Base-by-base conservation (phyloP, 2,888 invertebrate species). In the Hylaea fasciaria region DNA sequence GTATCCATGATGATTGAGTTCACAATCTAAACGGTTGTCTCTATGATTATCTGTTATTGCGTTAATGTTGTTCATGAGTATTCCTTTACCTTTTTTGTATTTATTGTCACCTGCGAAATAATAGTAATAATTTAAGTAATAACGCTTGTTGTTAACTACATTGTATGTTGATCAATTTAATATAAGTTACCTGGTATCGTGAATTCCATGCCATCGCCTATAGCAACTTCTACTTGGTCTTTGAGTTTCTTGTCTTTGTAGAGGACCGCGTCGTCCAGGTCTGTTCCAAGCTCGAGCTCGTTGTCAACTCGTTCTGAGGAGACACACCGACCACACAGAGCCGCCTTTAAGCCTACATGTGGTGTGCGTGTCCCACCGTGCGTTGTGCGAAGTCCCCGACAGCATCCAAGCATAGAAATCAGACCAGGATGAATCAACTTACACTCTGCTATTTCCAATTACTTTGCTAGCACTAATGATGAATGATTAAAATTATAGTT, bases 141-240 rank as follows among this genome's bases (percentile, higher is more conserved):
- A 14, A 13, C 16, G 16, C 35, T 11, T 40, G 28, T 29, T 32
- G 9, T 13, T 10, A 39, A 47, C 9, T 45, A 5, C 5, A 35
- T 28, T 14, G 16, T 22, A 3, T 12, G 46, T 29, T 3, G 12
- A n/a, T 51, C 14, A 45, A 7, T n/a, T 39, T 46, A 14, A n/a
- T 16, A 1, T 11, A 22, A 40, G 44, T 74, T 94, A 95, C 97
- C 97, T 87, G 97, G 97, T 92, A 97, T 97, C 52, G 97, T 97
- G 81, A 97, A 97, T 88, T 97, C 97, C 96, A 97, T 97, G 71
- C 97, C 97, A 84, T 97, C 97, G 48, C 97, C 97, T 79, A 97
- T 97, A 65, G 97, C 97, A 69, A 97, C 97, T 93, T 98, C 97
- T 71, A 97, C 94, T 88, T 97, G 96, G 81, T 97, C 96, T 93